These are phyloP conservation scores for Eidolon helvum DNA, from an alignment of 2,113 vertebrate genomes.

Conservation along the genomic window DNA sequence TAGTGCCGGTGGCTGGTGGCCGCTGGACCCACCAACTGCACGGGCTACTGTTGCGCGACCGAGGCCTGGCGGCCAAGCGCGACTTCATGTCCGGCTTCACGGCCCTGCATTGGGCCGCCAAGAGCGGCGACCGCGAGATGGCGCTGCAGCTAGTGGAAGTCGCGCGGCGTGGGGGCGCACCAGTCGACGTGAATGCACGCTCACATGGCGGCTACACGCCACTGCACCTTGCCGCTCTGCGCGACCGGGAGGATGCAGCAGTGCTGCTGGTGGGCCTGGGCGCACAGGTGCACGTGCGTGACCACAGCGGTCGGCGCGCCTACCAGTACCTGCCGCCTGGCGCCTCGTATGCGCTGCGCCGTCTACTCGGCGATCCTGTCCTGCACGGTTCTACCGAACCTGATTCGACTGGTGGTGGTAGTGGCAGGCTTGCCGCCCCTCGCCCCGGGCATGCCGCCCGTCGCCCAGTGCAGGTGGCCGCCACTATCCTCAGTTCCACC, in stretches of 20 bases:
- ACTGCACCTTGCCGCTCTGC: conserved; percentile 92
- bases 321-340: conserved; percentile 90
- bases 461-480: conserved; percentile 83
- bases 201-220: conserved; percentile 93
- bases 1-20: conserved; percentile 87
- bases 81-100: conserved; percentile 96
- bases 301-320: conserved; percentile 92
- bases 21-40: conserved; percentile 90
- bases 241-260: conserved; percentile 86
- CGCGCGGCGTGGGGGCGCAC: conserved; percentile 78
- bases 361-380: conserved; percentile 86
- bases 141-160: conserved; percentile 85
- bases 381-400: not conserved
- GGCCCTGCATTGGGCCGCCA: conserved; percentile 95
- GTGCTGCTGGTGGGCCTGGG: conserved; percentile 86
- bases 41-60: conserved; percentile 89
- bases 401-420: fast-evolving
- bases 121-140: conserved; percentile 90
- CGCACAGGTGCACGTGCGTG: conserved; percentile 86
- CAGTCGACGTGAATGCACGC: conserved; percentile 86
- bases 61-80: conserved; percentile 87
- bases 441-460: conserved; percentile 72
- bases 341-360: conserved; percentile 75
- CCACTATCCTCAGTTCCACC: conserved; percentile 86
- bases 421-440: conserved; percentile 48